A percentile compares a stretch with the other conserved stretches of the same genome.
Evolutionary conservation across 2,888 invertebrate genomes (phyloP).

Genomic region (Tiphia femorata): DNA sequence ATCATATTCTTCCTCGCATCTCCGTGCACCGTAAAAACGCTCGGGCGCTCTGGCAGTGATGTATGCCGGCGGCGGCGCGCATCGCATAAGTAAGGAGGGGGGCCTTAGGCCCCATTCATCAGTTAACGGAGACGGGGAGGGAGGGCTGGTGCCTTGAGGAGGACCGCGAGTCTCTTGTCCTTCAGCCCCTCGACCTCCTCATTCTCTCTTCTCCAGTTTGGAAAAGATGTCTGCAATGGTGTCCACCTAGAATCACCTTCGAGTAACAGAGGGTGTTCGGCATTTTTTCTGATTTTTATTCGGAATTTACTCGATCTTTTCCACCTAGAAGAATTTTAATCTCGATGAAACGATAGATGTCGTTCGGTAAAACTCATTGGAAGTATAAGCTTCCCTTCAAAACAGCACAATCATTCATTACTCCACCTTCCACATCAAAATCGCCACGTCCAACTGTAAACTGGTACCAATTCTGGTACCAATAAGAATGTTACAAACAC

Average conservation of each 20-base stretch:
- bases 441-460: too few species aligned
- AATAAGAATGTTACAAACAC: too few species aligned
- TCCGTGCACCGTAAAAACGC: constrained; percentile 59
- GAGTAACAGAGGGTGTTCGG: background rate
- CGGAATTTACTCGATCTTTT: too few species aligned
- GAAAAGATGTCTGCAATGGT: background rate
- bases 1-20: constrained; percentile 62
- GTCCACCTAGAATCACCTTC: too few species aligned
- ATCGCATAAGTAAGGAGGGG: constrained; percentile 63
- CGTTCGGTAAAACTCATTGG: too few species aligned
- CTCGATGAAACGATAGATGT: too few species aligned
- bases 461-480: too few species aligned
- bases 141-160: too few species aligned
- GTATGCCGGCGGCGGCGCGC: constrained; percentile 60
- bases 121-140: constrained; percentile 45
- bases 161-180: background rate
- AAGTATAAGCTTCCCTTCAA: too few species aligned
- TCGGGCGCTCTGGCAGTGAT: constrained; percentile 63
- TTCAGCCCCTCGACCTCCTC: background rate
- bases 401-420: too few species aligned
- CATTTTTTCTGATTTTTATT: background rate
- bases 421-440: too few species aligned
- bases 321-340: too few species aligned
- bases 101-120: constrained; percentile 62
- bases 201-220: background rate